Base-by-base conservation (phyloP, 2,797 vertebrate species). In the Tachyglossus aculeatus region DNA sequence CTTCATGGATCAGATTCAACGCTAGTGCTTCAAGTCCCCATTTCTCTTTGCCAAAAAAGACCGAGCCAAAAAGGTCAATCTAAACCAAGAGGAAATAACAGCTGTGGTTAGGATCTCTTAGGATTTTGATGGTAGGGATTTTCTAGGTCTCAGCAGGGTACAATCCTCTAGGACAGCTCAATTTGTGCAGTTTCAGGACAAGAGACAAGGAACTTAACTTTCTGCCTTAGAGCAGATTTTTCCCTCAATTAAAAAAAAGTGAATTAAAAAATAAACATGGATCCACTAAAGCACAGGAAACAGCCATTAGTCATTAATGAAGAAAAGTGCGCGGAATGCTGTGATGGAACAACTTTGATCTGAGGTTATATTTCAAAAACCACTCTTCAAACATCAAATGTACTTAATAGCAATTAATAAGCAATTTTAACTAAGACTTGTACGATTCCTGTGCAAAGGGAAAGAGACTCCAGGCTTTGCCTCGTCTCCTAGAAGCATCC, bases 401-500 rank as follows among this genome's bases (percentile, higher is more conserved):
- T 58, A 10, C 83, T 90, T 88, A 63, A 84, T 88, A 88, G 83
- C 86, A 90, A 84, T 84, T 90, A 90, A 86, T 86, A 89, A 81
- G 81, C 67, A 86, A 79, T 93, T 91, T 86, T 90, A 78, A 74
- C 82, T 73, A 83, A 85, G 87, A 85, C 90, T 78, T 71, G 79
- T 82, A 64, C 80, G 82, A 81, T 88, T 91, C 83, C 83, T 90
- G 83, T 88, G 84, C 71, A 84, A 71, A 86, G 67, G 47, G 29
- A 62, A 50, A 86, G 86, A 87, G 74, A 85, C 83, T 93, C 79
- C 67, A 88, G 88, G 88, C 89, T 90, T 75, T 83, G 89, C 91
- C 90, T 92, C 87, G 81, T 88, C 86, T 96, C 94, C 93, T 94
- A 94, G 95, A 96, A 95, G 94, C 95, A 96, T 97, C 96, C 95